Evolutionary conservation across 2,113 vertebrate species (phyloP).

Genomic region (Entomyzon cyanotis): DNA sequence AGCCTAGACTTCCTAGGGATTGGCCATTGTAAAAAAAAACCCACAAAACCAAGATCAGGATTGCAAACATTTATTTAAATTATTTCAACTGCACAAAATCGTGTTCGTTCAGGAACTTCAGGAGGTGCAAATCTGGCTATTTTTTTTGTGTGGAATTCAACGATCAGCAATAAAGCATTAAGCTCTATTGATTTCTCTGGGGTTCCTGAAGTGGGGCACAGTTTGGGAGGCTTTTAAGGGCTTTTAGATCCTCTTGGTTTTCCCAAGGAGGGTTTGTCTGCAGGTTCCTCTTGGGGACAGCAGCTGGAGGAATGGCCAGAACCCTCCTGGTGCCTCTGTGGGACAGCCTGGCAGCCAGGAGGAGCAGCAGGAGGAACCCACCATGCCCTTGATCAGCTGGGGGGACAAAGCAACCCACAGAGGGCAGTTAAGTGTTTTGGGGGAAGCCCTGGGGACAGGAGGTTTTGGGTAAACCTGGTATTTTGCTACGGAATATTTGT

Average conservation of each 20-base stretch:
- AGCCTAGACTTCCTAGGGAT: accelerated
- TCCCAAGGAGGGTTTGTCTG: neutral
- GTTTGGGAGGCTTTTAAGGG: constrained; percentile 38
- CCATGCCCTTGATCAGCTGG: accelerated
- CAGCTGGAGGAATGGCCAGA: neutral
- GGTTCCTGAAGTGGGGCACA: neutral
- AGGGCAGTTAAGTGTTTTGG: accelerated
- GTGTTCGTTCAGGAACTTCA: accelerated
- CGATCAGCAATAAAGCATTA: accelerated
- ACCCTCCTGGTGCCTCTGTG: accelerated
- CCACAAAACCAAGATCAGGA: neutral
- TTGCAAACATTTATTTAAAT: neutral
- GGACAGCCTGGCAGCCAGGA: neutral
- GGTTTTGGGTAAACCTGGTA: accelerated
- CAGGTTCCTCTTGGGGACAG: accelerated
- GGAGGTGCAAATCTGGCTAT: neutral
- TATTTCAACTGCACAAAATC: neutral
- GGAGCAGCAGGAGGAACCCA: neutral
- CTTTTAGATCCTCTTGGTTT: neutral
- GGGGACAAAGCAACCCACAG: accelerated
- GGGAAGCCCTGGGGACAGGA: accelerated
- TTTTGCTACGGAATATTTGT: accelerated
- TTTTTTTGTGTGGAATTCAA: neutral
- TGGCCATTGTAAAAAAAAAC: neutral
- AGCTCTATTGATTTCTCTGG: neutral